phyloP scores from a whole-genome alignment of 2,113 vertebrate genomes.

The Upupa epops region DNA sequence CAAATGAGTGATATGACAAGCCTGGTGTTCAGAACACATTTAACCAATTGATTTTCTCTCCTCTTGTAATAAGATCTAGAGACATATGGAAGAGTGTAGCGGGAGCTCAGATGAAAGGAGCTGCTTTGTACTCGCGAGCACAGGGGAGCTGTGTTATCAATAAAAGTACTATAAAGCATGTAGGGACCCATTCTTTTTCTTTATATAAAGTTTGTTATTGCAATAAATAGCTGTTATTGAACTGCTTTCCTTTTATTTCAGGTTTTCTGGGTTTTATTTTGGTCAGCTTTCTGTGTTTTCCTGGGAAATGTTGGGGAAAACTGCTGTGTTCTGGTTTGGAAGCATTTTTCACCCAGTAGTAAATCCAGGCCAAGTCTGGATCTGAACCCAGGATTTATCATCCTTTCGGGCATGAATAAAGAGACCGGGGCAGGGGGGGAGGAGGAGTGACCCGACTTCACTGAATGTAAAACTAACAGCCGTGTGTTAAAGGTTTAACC shows the following conservation, averaged over 20 bases:
- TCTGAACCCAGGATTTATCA: not conserved
- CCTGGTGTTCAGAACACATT: conserved; percentile 89
- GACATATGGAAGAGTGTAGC: conserved; percentile 85
- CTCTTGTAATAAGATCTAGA: conserved; percentile 92
- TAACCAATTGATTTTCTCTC: conserved; percentile 98
- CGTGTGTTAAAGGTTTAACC: not conserved
- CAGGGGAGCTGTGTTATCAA: conserved; percentile 59
- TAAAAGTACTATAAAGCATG: conserved; percentile 72
- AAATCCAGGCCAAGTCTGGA: not conserved
- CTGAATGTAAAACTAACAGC: not conserved
- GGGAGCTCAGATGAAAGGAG: conserved; percentile 75
- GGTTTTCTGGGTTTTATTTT: conserved; percentile 43
- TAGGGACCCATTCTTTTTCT: conserved; percentile 68
- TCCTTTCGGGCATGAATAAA: not conserved
- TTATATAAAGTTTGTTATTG: conserved; percentile 81
- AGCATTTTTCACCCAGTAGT: conserved; percentile 3
- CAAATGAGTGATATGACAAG: conserved; percentile 99
- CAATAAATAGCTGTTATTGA: conserved; percentile 80
- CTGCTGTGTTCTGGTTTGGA: not conserved
- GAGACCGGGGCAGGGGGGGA: not conserved
- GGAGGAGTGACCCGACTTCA: not conserved
- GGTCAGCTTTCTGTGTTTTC: not conserved
- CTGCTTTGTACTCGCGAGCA: conserved; percentile 54
- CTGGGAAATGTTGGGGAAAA: conserved; percentile 13
- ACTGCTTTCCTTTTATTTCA: conserved; percentile 63